These are phyloP conservation scores for Strigamia transsilvanica DNA, from an alignment of 2,888 invertebrate species.

Conservation along the genomic window DNA sequence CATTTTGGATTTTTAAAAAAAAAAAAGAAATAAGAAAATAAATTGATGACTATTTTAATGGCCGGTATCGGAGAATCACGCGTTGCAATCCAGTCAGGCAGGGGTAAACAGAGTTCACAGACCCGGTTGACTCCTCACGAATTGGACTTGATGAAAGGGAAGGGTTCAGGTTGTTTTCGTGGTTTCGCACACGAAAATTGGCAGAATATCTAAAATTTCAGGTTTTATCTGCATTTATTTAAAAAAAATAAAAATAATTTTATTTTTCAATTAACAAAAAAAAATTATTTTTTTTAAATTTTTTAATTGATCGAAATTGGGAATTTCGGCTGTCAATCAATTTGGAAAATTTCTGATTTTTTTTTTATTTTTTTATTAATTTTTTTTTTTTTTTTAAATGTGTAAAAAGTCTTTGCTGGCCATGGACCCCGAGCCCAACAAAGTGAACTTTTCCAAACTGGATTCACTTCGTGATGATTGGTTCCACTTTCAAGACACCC, in stretches of 20 bases:
- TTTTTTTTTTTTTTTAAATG: too few species aligned
- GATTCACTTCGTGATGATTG: slow-evolving; percentile 35
- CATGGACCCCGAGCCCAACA: neutral
- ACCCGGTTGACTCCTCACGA: slow-evolving; percentile 49
- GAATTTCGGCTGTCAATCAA: too few species aligned
- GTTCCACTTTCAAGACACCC: slow-evolving; percentile 44
- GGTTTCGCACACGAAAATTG: slow-evolving; percentile 19
- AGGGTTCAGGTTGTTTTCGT: slow-evolving; percentile 46
- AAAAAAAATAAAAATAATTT: neutral
- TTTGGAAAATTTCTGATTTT: too few species aligned
- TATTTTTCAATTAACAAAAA: too few species aligned
- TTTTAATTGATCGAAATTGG: neutral
- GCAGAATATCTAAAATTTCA: neutral
- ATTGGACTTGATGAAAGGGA: slow-evolving; percentile 34
- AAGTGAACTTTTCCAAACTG: slow-evolving; percentile 38
- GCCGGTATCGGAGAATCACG: slow-evolving; percentile 22
- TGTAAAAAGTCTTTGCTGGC: neutral
- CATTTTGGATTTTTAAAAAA: neutral
- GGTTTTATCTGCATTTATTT: neutral
- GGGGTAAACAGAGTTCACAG: slow-evolving; percentile 45
- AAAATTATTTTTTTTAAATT: neutral
- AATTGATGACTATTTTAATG: slow-evolving; percentile 19
- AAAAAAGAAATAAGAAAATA: neutral
- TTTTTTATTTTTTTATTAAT: too few species aligned
- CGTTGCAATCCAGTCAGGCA: slow-evolving; percentile 16